These are phyloP conservation scores for Mimachlamys varia DNA, from an alignment of 2,888 invertebrate species.

Conservation along the genomic window DNA sequence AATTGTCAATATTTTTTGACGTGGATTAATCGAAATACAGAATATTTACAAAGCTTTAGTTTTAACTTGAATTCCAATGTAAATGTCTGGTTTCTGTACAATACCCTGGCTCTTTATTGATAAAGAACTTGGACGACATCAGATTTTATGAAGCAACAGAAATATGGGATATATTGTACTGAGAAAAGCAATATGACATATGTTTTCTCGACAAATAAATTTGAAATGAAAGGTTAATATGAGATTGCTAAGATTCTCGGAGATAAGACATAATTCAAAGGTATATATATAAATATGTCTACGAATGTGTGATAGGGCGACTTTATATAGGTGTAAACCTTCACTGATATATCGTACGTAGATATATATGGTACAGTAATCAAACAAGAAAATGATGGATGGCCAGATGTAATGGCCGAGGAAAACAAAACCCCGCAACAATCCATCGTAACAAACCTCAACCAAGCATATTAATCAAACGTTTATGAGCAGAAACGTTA, in stretches of 20 bases:
- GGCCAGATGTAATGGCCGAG: not conserved
- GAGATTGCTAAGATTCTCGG: not conserved
- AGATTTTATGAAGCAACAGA: not conserved
- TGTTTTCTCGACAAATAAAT: slow-evolving; percentile 19
- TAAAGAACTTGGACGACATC: not conserved
- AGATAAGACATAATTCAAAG: not conserved
- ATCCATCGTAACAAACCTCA: slow-evolving; percentile 1
- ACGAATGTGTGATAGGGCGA: no score
- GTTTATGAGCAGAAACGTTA: not conserved
- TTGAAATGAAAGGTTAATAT: not conserved
- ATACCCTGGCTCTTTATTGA: not conserved
- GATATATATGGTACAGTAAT: not conserved
- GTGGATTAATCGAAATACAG: not conserved
- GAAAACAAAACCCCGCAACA: slow-evolving; percentile 1
- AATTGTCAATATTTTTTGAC: slow-evolving; percentile 36
- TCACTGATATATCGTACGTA: not conserved
- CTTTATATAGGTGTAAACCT: not conserved
- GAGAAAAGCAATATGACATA: slow-evolving; percentile 12
- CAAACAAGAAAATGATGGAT: not conserved
- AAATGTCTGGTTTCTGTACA: not conserved
- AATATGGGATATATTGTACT: not conserved
- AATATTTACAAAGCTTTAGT: slow-evolving; percentile 31
- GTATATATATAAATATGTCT: not conserved
- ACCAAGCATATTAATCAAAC: not conserved
- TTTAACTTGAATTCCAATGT: not conserved